Percentiles rank a stretch among this genome's conserved stretches.
These are phyloP conservation scores for Lepilemur septentrionalis DNA, from an alignment of 2,797 vertebrate species.

Conservation along the genomic window DNA sequence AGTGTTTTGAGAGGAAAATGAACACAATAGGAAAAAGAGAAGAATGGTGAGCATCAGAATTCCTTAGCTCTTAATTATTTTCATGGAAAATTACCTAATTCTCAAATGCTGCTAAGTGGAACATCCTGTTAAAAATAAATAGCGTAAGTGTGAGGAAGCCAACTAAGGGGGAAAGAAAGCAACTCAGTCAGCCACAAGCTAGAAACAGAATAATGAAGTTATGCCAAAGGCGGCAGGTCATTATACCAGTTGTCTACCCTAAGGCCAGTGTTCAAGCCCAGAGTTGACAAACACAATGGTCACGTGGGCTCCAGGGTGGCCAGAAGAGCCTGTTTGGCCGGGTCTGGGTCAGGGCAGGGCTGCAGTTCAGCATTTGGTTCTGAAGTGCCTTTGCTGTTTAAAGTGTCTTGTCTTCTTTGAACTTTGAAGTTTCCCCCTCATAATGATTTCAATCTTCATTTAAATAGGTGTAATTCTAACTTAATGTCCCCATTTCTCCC, in stretches of 20 bases:
- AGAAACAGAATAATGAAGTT: background rate
- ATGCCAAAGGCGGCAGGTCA: background rate
- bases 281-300: background rate
- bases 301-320: background rate
- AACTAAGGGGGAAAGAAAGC: background rate
- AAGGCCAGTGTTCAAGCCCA: background rate
- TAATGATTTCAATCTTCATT: background rate
- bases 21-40: background rate
- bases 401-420: conserved; percentile 16
- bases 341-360: background rate
- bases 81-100: conserved; percentile 67
- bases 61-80: background rate
- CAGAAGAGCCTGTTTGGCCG: background rate
- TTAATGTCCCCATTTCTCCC: background rate
- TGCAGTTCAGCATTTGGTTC: background rate
- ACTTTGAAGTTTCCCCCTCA: background rate
- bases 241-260: background rate
- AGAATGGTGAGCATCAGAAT: background rate
- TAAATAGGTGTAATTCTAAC: conserved; percentile 13
- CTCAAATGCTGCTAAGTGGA: conserved; percentile 23
- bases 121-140: conserved; percentile 68
- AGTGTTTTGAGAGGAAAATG: background rate
- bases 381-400: background rate
- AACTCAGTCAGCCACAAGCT: background rate
- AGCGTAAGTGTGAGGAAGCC: conserved; percentile 38